Conservation (phyloP, 1,140 invertebrate species). For the Ladona fulva region DNA sequence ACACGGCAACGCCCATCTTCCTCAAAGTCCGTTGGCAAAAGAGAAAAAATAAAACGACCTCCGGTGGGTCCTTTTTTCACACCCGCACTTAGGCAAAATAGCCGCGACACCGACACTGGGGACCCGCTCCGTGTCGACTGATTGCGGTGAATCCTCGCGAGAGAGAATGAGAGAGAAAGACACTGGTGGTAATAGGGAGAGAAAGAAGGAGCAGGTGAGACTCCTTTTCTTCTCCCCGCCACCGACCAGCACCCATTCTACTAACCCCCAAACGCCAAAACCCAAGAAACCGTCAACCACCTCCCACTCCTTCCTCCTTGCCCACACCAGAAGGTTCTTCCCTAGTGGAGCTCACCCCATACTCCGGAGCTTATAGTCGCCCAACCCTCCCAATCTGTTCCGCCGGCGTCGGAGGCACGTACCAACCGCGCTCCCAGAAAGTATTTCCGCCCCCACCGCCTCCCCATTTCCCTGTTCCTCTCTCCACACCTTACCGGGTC, state of each 20-base stretch:
- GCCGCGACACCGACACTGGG: no score
- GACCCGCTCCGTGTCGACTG: no score
- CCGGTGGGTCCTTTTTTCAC: no score
- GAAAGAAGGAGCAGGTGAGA: no score
- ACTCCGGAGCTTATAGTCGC: not conserved
- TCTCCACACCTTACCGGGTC: not conserved
- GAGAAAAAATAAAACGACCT: no score
- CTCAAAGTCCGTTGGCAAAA: not conserved
- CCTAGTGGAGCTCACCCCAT: not conserved
- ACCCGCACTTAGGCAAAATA: no score
- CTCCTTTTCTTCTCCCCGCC: not conserved
- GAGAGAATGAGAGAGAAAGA: no score
- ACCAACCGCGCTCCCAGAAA: not conserved
- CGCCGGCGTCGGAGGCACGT: not conserved
- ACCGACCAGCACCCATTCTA: not conserved
- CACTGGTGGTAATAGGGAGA: no score
- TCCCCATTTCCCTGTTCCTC: not conserved
- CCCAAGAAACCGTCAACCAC: no score
- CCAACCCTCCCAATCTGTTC: not conserved
- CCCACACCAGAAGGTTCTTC: no score
- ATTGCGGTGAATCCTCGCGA: no score
- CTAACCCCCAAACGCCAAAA: not conserved
- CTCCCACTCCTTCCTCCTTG: no score
- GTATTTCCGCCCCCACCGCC: not conserved
- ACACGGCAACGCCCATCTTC: not conserved